Evolutionary conservation across 2,797 vertebrate genomes (phyloP), one percentile per base, ranked within the genome.

Genomic region (Lutjanus campechanus): DNA sequence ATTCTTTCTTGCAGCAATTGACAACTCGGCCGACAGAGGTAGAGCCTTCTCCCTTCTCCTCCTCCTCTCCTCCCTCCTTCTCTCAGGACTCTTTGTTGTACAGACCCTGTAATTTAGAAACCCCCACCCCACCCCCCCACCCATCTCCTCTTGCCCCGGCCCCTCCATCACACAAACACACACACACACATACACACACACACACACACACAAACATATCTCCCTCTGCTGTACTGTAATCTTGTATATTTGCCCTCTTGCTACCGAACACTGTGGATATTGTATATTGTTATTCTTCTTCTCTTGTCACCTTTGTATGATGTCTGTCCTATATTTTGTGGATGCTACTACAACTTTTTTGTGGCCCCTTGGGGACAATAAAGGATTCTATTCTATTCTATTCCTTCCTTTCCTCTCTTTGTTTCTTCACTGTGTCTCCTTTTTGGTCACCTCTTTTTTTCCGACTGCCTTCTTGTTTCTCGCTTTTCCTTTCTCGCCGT

Each of bases 311-410:
- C 92, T 96, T 95, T 96, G 94, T 95, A 96, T 95, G 86, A 96
- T 93, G 94, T 96, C 93, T 90, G 92, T 95, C 94, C 91, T 91
- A 91, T 93, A 94, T 93, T 95, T 95, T 95, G 90, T 95, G 94
- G 93, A 94, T 95, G 92, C 92, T 91, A 82, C 91, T 88, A 90
- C 82, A 78, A 89, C 84, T 90, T 93, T 93, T 91, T 91, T 95
- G 91, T 93, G 94, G 91, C 92, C 95, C 93, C 84, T 84, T 77
- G 82, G 93, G 94, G 92, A 94, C 93, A 96, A 96, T 96, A 96
- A 96, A 96, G 92, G 90, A 94, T 86, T 96, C 91, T 95, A 93
- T 96, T 96, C 95, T 96, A 93, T 95, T 95, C 94, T 95, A 90
- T 92, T 88, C 73, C 76, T 93, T 86, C 91, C 85, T 90, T 92